Evolutionary conservation across 1,140 invertebrate species (phyloP), one percentile per base, ranked within the genome.

Genomic region (Scaptomyza montana): DNA sequence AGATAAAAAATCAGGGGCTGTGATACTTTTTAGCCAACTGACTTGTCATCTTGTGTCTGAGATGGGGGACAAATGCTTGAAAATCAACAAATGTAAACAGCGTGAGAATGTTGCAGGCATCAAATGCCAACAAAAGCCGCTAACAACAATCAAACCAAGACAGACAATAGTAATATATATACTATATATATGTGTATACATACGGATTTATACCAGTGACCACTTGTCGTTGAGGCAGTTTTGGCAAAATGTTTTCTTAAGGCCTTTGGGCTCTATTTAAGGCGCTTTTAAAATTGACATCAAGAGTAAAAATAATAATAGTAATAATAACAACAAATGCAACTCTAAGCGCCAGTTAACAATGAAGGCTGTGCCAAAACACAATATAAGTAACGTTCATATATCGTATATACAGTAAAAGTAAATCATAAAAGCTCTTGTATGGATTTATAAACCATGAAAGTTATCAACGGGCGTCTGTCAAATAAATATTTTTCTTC

Each of bases 241-340:
- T 85, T 84, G 68, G 80, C 77, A 64, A 77, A 36, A 80, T 86
- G 84, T 86, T 86, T 87, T 72, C 78, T 77, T 87, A 86, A 86
- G 82, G 78, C 72, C 82, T 87, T 78, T 77, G 41, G 55, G 66
- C 73, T 59, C 66, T 41, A 61, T 70, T 85, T 85, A 85, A 85
- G 80, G 74, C 56, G 80, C 77, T 84, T 84, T 85, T 46, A 69
- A 59, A 74, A 68, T 74, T 39, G 59, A 57, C 72, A 69, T 56
- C 64, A 60, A 30, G 51, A 25, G 30, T 12, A 54, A 55, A 46
- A 62, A 73, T 62, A 62, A 62, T 21, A 56, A 73, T 54, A 60
- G 28, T 50, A 72, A 55, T 59, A 62, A 51, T 36, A 63, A 76
- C 41, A 57, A 49, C 43, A 77, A 51, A 45, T 39, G 30, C 30